A percentile compares a stretch with the other conserved stretches of the same genome.
Conservation (phyloP, 2,888 invertebrate species). For the Asteroscopus sphinx region DNA sequence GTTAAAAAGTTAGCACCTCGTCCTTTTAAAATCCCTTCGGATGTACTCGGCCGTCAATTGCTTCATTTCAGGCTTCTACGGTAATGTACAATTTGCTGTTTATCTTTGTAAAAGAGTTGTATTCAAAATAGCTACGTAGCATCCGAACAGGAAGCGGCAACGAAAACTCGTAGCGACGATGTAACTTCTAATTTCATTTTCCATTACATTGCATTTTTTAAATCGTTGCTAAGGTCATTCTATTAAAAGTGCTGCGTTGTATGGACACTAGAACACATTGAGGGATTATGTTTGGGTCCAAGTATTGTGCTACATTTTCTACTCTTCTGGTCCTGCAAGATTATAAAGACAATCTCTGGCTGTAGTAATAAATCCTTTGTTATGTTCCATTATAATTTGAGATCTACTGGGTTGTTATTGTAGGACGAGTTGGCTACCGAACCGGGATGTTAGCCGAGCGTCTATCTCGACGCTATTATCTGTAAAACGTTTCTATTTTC, state of each 20-base stretch:
- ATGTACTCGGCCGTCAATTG: too few relatives aligned
- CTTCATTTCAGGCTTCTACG: too few relatives aligned
- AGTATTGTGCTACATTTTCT: constrained; percentile 4
- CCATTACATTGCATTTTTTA: constrained; percentile 47
- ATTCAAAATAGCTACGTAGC: constrained; percentile 2
- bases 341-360: constrained; percentile 38
- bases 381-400: constrained; percentile 51
- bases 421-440: constrained; percentile 35
- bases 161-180: constrained; percentile 35
- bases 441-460: constrained; percentile 12
- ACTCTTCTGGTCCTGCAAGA: constrained; percentile 13
- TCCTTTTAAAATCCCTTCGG: too few relatives aligned
- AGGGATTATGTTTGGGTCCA: constrained; percentile 1
- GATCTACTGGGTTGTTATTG: constrained; percentile 48
- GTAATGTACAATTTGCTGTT: neutral
- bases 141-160: constrained; percentile 23
- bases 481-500: constrained; percentile 26
- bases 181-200: constrained; percentile 48
- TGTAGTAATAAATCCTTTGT: constrained; percentile 43
- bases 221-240: constrained; percentile 34
- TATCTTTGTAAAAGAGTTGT: neutral
- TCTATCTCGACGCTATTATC: constrained; percentile 21
- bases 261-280: constrained; percentile 7
- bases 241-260: constrained; percentile 21
- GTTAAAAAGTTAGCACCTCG: too few relatives aligned